These are phyloP conservation scores for Seira ritae DNA, from an alignment of 2,888 invertebrate species.

Conservation along the genomic window DNA sequence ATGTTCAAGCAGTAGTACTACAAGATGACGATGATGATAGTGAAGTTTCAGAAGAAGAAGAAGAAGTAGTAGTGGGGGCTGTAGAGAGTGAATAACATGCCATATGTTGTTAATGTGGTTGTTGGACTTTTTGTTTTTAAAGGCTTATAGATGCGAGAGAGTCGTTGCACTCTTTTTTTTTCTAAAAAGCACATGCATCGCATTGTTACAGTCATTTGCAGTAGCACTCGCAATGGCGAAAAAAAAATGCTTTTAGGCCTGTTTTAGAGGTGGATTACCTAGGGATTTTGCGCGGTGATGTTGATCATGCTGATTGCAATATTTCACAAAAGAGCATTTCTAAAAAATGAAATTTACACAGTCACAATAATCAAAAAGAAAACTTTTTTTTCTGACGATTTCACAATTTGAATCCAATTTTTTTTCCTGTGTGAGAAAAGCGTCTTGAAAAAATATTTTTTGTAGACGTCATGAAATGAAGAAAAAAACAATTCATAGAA, in stretches of 20 bases:
- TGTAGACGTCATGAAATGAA: background rate
- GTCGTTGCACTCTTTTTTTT: constrained; percentile 62
- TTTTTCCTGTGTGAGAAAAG: too few species aligned
- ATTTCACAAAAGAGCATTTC: background rate
- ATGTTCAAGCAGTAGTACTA: background rate
- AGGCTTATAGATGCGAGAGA: constrained; percentile 24
- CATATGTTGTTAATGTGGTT: constrained; percentile 36
- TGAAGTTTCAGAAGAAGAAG: constrained; percentile 1
- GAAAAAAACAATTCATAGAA: too few species aligned
- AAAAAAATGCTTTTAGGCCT: too few species aligned
- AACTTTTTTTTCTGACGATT: background rate
- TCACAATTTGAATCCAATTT: background rate
- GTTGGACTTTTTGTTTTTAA: constrained; percentile 44
- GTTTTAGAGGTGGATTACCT: too few species aligned
- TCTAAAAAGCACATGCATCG: background rate
- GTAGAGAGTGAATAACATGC: constrained; percentile 44
- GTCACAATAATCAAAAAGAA: background rate
- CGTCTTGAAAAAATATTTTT: background rate
- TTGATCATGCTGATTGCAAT: background rate
- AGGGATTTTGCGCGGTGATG: background rate
- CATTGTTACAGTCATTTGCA: too few species aligned
- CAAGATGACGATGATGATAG: background rate
- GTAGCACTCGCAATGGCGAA: too few species aligned
- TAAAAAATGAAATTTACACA: constrained; percentile 10
- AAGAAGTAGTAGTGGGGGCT: background rate